These are phyloP conservation scores for Adelphocoris suturalis DNA, from an alignment of 2,888 invertebrate species.

Conservation along the genomic window DNA sequence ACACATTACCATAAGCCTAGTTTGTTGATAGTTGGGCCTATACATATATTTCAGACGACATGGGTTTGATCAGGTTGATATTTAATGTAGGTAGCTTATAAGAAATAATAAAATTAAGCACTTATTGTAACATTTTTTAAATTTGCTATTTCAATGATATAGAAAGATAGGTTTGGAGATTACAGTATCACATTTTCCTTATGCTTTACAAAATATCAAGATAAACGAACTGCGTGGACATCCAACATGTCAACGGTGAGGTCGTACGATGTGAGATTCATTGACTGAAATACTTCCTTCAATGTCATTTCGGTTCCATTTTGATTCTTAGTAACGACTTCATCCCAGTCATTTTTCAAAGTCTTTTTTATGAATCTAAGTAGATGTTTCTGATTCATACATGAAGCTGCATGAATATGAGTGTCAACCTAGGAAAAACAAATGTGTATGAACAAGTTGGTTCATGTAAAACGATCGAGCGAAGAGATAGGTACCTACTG, in stretches of 20 bases:
- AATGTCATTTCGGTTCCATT: slow-evolving; percentile 91
- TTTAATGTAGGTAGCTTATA: no score
- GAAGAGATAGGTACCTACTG: no score
- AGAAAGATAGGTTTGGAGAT: no score
- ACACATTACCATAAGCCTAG: no score
- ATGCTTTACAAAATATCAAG: not conserved
- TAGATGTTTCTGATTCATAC: slow-evolving; percentile 99
- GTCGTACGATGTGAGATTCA: slow-evolving; percentile 98
- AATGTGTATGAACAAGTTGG: not conserved
- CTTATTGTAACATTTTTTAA: no score
- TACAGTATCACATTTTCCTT: not conserved
- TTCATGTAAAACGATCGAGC: no score
- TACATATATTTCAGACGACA: no score
- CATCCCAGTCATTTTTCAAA: slow-evolving; percentile 93
- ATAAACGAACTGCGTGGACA: slow-evolving; percentile 92
- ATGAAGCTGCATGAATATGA: slow-evolving; percentile 99
- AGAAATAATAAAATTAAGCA: no score
- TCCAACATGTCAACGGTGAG: slow-evolving; percentile 99
- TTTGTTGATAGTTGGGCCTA: no score
- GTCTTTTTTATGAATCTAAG: slow-evolving; percentile 99
- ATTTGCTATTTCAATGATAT: no score
- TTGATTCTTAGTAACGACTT: slow-evolving; percentile 85
- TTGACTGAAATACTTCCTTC: slow-evolving; percentile 95
- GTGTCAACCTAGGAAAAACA: slow-evolving; percentile 91
- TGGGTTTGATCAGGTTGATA: no score